Evolutionary conservation across 1,140 invertebrate species (phyloP).

Genomic region (Camponotus floridanus): DNA sequence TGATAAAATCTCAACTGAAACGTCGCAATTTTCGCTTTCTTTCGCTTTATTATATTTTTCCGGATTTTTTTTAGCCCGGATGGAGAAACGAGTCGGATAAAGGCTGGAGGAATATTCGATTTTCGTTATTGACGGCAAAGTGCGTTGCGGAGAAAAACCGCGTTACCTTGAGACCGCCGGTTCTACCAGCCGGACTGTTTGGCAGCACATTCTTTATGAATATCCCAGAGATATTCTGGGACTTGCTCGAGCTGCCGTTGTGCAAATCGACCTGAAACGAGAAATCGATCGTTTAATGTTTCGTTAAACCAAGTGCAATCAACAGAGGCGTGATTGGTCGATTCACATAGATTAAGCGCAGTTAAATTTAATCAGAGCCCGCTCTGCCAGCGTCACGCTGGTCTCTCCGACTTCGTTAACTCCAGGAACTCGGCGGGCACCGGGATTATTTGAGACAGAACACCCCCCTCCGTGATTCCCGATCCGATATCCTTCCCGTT

Average conservation of each 20-base stretch:
- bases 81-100: neutral
- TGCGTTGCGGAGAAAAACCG: neutral
- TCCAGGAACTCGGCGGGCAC: neutral
- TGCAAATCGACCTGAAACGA: slow-evolving; percentile 87
- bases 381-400: neutral
- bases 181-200: slow-evolving; percentile 97
- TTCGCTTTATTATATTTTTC: slow-evolving; percentile 19
- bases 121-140: slow-evolving; percentile 23
- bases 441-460: slow-evolving; percentile 8
- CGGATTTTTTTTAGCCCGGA: neutral
- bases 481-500: neutral
- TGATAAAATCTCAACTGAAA: neutral
- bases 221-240: slow-evolving; percentile 93
- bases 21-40: neutral
- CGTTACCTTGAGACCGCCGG: slow-evolving; percentile 94
- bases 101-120: slow-evolving; percentile 6
- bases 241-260: slow-evolving; percentile 82
- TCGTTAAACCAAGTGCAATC: neutral
- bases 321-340: slow-evolving; percentile 17
- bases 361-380: slow-evolving; percentile 45
- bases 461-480: slow-evolving; percentile 10
- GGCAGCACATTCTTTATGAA: slow-evolving; percentile 99
- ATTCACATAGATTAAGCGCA: slow-evolving; percentile 34
- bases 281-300: slow-evolving; percentile 20
- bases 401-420: slow-evolving; percentile 1